phyloP scores from a whole-genome alignment of 2,797 vertebrate species.

The Siniperca scherzeri region DNA sequence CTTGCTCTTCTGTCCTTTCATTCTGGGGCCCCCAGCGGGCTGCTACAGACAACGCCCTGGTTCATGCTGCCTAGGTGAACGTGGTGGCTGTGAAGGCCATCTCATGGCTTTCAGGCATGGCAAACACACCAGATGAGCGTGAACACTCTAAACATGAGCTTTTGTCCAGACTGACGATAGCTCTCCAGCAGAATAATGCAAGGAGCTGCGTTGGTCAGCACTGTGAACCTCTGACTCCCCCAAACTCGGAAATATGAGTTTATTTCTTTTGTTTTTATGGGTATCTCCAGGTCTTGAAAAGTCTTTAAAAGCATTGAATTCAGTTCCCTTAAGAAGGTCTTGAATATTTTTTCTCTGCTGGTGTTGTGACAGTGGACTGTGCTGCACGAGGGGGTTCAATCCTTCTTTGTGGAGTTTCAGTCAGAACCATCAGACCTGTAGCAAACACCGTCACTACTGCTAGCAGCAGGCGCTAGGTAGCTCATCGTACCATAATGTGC shows the following conservation, averaged over 20 bases:
- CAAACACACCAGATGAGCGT: neutral
- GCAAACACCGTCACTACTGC: too few relatives aligned
- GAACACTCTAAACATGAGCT: neutral
- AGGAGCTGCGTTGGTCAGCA: neutral
- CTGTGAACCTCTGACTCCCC: constrained; percentile 13
- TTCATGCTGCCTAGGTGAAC: constrained; percentile 7
- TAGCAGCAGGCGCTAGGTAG: neutral
- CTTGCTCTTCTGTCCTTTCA: neutral
- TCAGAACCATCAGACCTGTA: neutral
- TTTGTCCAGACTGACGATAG: constrained; percentile 20
- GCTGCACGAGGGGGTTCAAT: too few relatives aligned
- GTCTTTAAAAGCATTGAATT: neutral
- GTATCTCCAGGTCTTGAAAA: neutral
- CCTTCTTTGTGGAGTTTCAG: neutral
- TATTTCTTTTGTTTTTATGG: neutral
- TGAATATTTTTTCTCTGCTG: too few relatives aligned
- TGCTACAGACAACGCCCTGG: neutral
- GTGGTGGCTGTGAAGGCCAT: neutral
- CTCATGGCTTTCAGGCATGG: neutral
- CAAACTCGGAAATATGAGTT: neutral
- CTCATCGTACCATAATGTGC: neutral
- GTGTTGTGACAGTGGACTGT: neutral
- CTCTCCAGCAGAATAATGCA: constrained; percentile 18
- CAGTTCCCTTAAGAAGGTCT: neutral
- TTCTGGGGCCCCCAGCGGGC: neutral